Base-by-base conservation (phyloP, 2,888 invertebrate genomes). In the Nebria salina region DNA sequence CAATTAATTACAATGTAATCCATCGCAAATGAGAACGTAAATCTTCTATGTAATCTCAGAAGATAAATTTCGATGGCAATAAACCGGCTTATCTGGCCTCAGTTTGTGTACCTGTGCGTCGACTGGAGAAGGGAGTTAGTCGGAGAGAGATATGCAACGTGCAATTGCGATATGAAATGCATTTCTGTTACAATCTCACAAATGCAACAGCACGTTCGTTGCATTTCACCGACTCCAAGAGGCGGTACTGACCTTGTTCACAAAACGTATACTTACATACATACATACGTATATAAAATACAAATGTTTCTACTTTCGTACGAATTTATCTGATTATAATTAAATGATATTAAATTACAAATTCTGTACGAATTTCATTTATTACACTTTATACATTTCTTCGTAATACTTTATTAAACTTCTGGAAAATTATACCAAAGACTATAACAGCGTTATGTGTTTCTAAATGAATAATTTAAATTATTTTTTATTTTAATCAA, bases 1-100 rank as follows among this genome's bases (percentile, higher is more conserved):
- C 79, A 79, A 79, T 79, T 79, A 79, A 79, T 79, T 79, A 79
- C 79, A 79, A 65, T 79, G 79, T 79, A 79, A 79, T 79, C 79
- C 79, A 79, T 79, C 75, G 79, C 68, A 79, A 79, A 79, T 79
- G 79, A 79, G 75, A 79, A 74, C 79, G 79, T 79, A 79, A 79
- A 79, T 79, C 79, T 79, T 74, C 74, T 54, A 65, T 79, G 79
- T 79, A 79, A 79, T 79, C 79, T 79, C 73, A 54, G 65, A 79
- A 79, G 79, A 79, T 79, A 79, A 74, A 79, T 79, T 79, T 66
- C 75, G 79, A 79, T 74, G 54, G 79, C 74, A 66, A 68, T 79
- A 79, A 79, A 74, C 79, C 79, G 74, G 75, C 75, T 79, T 79
- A 79, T 73, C 72, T 20, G 42, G 9, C 54, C 54, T 54, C 54